Conservation (phyloP, 2,797 vertebrate species). For the Pseudochromis fuscus region DNA sequence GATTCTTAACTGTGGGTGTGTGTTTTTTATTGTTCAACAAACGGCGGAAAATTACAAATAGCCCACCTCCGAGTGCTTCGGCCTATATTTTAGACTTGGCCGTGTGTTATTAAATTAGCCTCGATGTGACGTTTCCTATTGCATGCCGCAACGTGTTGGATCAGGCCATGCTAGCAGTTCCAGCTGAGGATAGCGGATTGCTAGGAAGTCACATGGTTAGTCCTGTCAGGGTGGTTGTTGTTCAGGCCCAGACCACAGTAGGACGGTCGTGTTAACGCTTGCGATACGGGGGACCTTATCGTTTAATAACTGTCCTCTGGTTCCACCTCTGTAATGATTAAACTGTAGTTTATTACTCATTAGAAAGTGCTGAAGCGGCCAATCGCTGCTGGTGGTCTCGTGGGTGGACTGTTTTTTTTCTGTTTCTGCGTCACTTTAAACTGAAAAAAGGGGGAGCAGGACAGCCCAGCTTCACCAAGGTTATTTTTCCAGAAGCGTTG, state of each 20-base stretch:
- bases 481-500: slow-evolving; percentile 34
- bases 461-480: slow-evolving; percentile 31
- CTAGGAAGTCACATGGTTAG: slow-evolving; percentile 71
- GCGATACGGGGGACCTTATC: background rate
- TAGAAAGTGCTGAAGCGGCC: slow-evolving; percentile 30
- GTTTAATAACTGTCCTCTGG: background rate
- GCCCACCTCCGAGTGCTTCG: accelerated
- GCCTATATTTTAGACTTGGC: background rate
- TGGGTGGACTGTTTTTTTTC: slow-evolving; percentile 54
- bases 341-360: background rate
- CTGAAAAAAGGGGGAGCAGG: slow-evolving; percentile 14
- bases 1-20: no score
- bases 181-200: slow-evolving; percentile 67
- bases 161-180: slow-evolving; percentile 60
- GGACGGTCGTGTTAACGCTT: background rate
- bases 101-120: background rate
- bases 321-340: background rate
- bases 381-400: slow-evolving; percentile 40
- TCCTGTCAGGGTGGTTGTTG: slow-evolving; percentile 56
- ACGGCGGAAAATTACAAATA: accelerated
- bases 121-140: slow-evolving; percentile 39
- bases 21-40: background rate
- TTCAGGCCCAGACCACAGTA: slow-evolving; percentile 27
- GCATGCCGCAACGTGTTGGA: slow-evolving; percentile 66
- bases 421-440: slow-evolving; percentile 47